Conservation (phyloP, 1,140 invertebrate species). For the Apis laboriosa region DNA sequence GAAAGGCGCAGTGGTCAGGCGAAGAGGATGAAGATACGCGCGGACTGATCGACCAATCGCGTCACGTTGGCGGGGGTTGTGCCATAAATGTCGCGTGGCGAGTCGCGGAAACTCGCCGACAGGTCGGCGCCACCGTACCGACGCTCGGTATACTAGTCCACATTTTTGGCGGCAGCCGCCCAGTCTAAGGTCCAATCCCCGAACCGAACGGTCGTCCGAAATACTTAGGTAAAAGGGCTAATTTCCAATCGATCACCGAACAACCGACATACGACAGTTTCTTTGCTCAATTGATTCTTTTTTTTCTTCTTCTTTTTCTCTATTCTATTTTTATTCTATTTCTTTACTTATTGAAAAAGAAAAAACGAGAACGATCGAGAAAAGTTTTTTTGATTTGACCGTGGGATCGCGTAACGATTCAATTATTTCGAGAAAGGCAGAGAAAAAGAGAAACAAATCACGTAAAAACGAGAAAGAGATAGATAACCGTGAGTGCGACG, state of each 20-base stretch:
- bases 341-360: not conserved
- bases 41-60: conserved; percentile 57
- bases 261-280: not conserved
- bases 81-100: conserved; percentile 78
- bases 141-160: conserved; percentile 78
- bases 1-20: not conserved
- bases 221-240: conserved; percentile 75
- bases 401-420: not conserved
- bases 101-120: conserved; percentile 60
- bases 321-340: not conserved
- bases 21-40: not conserved
- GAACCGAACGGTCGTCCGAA: conserved; percentile 81
- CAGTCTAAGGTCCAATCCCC: conserved; percentile 80
- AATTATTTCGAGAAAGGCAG: conserved; percentile 5
- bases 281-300: not conserved
- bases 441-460: not conserved
- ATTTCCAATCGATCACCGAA: conserved; percentile 13
- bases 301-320: conserved; percentile 4
- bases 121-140: conserved; percentile 74
- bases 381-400: not conserved
- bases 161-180: conserved; percentile 76
- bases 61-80: conserved; percentile 70
- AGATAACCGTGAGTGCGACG: conserved; percentile 26
- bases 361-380: not conserved
- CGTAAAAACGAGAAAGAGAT: conserved; percentile 7